phyloP scores from a whole-genome alignment of 2,888 invertebrate species.

The Prenolepis imparis region DNA sequence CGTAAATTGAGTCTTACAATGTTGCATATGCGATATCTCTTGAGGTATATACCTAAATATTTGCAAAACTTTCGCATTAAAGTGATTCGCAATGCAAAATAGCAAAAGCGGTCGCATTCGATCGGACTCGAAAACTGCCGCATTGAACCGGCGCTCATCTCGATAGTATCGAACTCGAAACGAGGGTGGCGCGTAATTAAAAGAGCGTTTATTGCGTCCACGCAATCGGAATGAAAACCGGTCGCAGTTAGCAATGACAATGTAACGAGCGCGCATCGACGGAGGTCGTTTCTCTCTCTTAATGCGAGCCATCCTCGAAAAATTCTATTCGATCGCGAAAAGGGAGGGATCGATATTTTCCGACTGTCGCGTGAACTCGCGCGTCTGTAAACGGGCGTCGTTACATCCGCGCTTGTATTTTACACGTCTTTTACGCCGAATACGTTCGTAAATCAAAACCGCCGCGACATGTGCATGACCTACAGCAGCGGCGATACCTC shows the following conservation, averaged over 20 bases:
- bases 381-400: constrained; percentile 23
- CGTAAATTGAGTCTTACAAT: not conserved
- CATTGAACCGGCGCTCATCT: not conserved
- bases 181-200: constrained; percentile 42
- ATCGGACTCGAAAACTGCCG: constrained; percentile 10
- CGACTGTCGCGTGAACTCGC: constrained; percentile 20
- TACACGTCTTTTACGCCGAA: constrained; percentile 16
- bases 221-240: constrained; percentile 51
- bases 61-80: not conserved
- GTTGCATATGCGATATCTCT: not conserved
- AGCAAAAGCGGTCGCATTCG: not conserved
- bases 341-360: constrained; percentile 30
- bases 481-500: not conserved
- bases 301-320: constrained; percentile 11
- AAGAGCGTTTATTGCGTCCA: constrained; percentile 44
- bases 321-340: constrained; percentile 29
- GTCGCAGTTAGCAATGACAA: constrained; percentile 17
- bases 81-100: not conserved
- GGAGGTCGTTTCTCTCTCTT: constrained; percentile 41
- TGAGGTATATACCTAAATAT: not conserved
- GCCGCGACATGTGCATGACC: not conserved
- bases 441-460: constrained; percentile 49
- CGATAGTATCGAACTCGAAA: constrained; percentile 16
- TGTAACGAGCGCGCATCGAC: constrained; percentile 33
- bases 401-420: constrained; percentile 20